Conservation (phyloP, 2,888 invertebrate species). For the Drosophila mercatorum region DNA sequence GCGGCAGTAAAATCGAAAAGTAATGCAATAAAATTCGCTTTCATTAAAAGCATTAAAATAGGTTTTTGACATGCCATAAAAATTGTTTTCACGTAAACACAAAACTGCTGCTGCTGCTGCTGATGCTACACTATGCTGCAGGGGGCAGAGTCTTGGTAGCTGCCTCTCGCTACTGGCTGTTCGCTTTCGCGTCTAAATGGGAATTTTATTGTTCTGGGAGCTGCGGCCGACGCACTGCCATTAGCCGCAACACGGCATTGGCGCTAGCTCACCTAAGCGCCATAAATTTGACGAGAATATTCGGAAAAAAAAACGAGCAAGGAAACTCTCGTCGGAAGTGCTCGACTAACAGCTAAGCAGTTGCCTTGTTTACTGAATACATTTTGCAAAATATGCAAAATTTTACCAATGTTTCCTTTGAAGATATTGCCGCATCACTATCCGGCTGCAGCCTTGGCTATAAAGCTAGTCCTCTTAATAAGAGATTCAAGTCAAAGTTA, state of each 20-base stretch:
- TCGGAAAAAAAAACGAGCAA: not conserved
- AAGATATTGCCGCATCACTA: not conserved
- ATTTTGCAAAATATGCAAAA: not conserved
- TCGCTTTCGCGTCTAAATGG: conserved; percentile 66
- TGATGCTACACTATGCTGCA: conserved; percentile 54
- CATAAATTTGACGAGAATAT: conserved; percentile 35
- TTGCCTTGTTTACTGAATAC: not conserved
- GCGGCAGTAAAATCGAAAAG: conserved; percentile 80
- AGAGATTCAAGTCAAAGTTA: no score
- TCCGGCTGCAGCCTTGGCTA: no score
- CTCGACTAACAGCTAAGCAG: not conserved
- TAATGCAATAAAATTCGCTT: conserved; percentile 80
- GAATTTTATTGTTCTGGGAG: conserved; percentile 80
- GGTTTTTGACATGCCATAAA: conserved; percentile 82
- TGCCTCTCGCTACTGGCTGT: conserved; percentile 26
- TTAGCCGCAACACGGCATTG: conserved; percentile 68
- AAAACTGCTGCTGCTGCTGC: conserved; percentile 35
- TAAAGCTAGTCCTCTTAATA: no score
- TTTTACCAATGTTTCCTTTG: no score
- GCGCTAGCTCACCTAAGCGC: conserved; percentile 65
- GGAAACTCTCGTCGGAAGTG: not conserved
- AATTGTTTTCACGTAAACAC: conserved; percentile 78
- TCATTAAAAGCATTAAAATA: conserved; percentile 83
- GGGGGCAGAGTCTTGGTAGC: conserved; percentile 20
- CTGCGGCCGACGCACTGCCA: conserved; percentile 73